Percentiles rank a stretch among this genome's conserved stretches.
Conservation (phyloP, 64 coral and sea anemone species). For the Hydrozoanthus tunicans region DNA sequence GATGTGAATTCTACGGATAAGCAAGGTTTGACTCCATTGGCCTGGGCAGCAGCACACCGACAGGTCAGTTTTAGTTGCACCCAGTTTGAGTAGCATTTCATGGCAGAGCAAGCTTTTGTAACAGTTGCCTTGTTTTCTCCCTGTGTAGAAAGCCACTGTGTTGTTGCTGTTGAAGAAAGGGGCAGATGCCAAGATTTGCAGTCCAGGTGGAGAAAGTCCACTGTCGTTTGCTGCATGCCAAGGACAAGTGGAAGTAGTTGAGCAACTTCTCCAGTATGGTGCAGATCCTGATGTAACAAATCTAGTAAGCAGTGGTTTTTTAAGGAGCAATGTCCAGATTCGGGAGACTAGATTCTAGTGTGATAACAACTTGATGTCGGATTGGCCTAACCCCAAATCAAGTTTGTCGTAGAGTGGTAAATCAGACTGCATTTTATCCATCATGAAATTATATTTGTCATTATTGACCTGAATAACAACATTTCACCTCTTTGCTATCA, state of each 20-base stretch:
- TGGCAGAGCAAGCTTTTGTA: too few species aligned
- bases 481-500: too few species aligned
- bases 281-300: constrained; percentile 85
- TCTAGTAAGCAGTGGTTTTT: constrained; percentile 48
- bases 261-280: constrained; percentile 84
- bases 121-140: neutral
- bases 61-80: constrained; percentile 59
- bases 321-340: too few species aligned
- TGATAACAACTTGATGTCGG: too few species aligned
- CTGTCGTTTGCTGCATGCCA: constrained; percentile 95
- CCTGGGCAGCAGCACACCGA: constrained; percentile 96
- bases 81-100: neutral
- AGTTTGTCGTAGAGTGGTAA: too few species aligned
- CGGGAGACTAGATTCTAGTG: too few species aligned
- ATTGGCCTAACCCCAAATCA: too few species aligned
- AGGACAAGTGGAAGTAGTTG: constrained; percentile 85
- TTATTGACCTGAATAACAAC: too few species aligned
- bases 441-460: too few species aligned
- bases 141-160: constrained; percentile 88
- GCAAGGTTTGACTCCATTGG: constrained; percentile 89
- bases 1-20: constrained; percentile 94
- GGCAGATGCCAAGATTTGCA: constrained; percentile 84
- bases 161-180: constrained; percentile 78
- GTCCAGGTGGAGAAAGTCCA: constrained; percentile 83
- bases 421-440: too few species aligned